phyloP scores from a whole-genome alignment of 2,888 invertebrate species.

The Choristoneura rosaceana region DNA sequence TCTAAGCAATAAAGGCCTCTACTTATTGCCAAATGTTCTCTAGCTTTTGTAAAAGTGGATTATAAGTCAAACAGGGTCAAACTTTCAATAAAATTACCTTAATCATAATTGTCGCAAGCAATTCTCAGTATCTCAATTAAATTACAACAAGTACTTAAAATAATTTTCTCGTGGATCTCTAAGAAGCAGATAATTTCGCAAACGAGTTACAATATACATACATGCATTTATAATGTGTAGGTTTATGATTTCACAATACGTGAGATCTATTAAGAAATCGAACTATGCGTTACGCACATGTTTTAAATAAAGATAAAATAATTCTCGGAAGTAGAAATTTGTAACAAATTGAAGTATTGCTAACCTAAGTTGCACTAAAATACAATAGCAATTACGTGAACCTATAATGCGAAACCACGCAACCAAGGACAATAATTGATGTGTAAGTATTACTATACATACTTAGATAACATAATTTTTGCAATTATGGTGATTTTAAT shows the following conservation, averaged over 20 bases:
- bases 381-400: conserved; percentile 7
- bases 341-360: conserved; percentile 28
- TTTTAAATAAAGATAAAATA: conserved; percentile 42
- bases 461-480: background rate
- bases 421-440: background rate
- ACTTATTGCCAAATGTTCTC: no score
- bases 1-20: no score
- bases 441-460: background rate
- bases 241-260: conserved; percentile 70
- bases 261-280: conserved; percentile 74
- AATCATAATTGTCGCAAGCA: no score
- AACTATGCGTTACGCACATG: conserved; percentile 75
- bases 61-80: no score
- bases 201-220: conserved; percentile 63
- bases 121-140: background rate
- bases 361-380: conserved; percentile 23
- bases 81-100: no score
- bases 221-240: conserved; percentile 41
- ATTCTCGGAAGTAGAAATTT: conserved; percentile 23
- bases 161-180: conserved; percentile 19
- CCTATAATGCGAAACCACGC: background rate
- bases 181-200: conserved; percentile 69
- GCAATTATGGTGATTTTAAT: background rate
- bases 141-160: background rate
- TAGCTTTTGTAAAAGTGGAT: no score